Evolutionary conservation across 2,888 invertebrate genomes (phyloP), one percentile per base, ranked within the genome.

Genomic region (Lapara coniferarum): DNA sequence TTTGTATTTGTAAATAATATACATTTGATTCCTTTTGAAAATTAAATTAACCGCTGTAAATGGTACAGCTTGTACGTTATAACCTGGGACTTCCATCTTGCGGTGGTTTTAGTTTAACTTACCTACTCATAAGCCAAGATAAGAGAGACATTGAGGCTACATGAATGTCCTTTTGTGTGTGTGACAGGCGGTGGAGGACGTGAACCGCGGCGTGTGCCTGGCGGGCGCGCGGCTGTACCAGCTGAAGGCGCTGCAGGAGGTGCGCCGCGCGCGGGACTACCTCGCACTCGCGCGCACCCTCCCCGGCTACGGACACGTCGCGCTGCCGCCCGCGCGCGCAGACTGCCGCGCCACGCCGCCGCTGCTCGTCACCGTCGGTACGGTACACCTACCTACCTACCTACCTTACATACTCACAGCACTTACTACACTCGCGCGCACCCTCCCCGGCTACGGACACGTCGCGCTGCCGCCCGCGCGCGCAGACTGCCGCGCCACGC

Each of bases 181-280:
- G 12, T 0, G 74, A 3, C 81, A 96, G 96, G 97, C 98, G 0
- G 97, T 99, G 13, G 98, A 99, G 84, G 98, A 98, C 88, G 98
- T 99, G 71, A 98, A 98, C 92, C 96, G 98, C 79, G 98, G 98
- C 71, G 97, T 97, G 85, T 97, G 99, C 79, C 95, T 95, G 73
- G 97, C 99, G 14, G 98, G 97, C 68, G 97, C 98, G 78, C 96
- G 98, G 63, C 95, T 99, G 25, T 99, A 99, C 92, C 99, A 99
- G 89, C 94, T 99, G 73, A 99, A 99, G 94, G 98, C 99, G 51
- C 94, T 99, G 70, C 99, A 99, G 89, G 80, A 98, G 85, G 96
- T 97, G 74, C 77, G 85, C 0, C 96, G 98, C 81, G 98, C 97
- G 74, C 91, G 87, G 95, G 89, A 98, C 96, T 98, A 98, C 91